Conservation (phyloP, 2,888 invertebrate genomes). For the Hemicrepidius hirtus region DNA sequence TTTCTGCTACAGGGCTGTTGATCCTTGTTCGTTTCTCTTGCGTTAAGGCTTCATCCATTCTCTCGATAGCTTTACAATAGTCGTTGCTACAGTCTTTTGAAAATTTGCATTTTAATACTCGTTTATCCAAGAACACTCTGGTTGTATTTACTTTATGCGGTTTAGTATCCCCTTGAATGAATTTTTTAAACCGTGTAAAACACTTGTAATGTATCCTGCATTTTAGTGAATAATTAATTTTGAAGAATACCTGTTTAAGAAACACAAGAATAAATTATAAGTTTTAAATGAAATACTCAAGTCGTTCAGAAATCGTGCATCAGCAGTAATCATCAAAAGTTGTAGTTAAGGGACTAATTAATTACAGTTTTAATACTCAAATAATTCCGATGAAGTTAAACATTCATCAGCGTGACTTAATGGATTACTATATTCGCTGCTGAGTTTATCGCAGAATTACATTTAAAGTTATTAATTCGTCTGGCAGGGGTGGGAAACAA, state of each 20-base stretch:
- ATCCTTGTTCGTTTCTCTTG: too few relatives aligned
- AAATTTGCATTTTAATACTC: too few relatives aligned
- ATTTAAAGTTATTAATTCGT: constrained; percentile 68
- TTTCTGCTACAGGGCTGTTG: too few relatives aligned
- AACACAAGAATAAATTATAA: constrained; percentile 20
- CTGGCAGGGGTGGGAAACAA: constrained; percentile 56
- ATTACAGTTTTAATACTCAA: constrained; percentile 68
- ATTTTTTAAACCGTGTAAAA: neutral
- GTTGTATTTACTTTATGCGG: too few relatives aligned
- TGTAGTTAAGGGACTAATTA: constrained; percentile 62
- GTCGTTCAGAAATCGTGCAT: constrained; percentile 21
- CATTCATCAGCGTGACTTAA: constrained; percentile 66
- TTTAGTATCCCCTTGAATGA: too few relatives aligned
- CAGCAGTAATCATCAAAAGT: constrained; percentile 38
- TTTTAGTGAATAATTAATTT: constrained; percentile 10
- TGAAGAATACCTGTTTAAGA: neutral
- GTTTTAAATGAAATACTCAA: constrained; percentile 18
- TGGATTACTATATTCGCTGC: constrained; percentile 63
- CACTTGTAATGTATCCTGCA: neutral
- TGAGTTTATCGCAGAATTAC: constrained; percentile 67
- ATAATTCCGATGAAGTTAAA: constrained; percentile 69
- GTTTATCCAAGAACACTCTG: too few relatives aligned
- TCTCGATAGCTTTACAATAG: too few relatives aligned
- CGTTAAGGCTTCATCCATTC: too few relatives aligned
- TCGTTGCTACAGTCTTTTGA: too few relatives aligned